Percentiles rank a stretch among this genome's conserved stretches.
These are phyloP conservation scores for Seriola rivoliana DNA, from an alignment of 2,113 vertebrate genomes.

Conservation along the genomic window DNA sequence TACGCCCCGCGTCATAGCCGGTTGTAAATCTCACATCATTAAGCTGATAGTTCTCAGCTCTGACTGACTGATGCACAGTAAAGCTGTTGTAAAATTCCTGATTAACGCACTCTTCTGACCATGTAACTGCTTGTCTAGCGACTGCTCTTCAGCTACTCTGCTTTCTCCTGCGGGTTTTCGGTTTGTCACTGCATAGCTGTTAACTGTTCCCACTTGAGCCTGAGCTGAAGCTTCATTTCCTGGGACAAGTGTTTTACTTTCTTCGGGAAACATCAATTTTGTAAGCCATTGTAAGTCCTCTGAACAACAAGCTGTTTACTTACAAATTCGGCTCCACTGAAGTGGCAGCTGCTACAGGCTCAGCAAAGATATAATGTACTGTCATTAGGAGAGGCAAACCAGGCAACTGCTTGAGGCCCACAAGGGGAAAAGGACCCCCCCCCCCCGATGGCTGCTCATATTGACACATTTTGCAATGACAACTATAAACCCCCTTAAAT, in stretches of 20 bases:
- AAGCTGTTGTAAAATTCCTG: slow-evolving; percentile 11
- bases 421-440: too few species aligned
- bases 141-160: not conserved
- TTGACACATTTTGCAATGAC: too few species aligned
- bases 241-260: not conserved
- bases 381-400: too few species aligned
- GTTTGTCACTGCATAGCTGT: not conserved
- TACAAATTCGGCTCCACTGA: too few species aligned
- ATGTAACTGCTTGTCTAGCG: not conserved
- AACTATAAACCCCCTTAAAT: too few species aligned
- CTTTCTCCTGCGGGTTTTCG: not conserved
- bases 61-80: slow-evolving; percentile 1
- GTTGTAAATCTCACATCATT: slow-evolving; percentile 39
- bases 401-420: too few species aligned
- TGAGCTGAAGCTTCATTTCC: not conserved
- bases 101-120: not conserved
- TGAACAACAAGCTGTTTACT: too few species aligned
- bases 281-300: not conserved
- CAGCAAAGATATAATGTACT: too few species aligned
- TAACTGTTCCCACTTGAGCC: not conserved
- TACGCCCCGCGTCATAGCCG: not conserved
- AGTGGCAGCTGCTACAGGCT: not conserved
- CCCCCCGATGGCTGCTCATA: too few species aligned
- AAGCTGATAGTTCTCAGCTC: slow-evolving; percentile 17
- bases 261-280: not conserved